A percentile compares a stretch with the other conserved stretches of the same genome.
Evolutionary conservation across 2,113 vertebrate species (phyloP).

Genomic region (Neotoma lepida): DNA sequence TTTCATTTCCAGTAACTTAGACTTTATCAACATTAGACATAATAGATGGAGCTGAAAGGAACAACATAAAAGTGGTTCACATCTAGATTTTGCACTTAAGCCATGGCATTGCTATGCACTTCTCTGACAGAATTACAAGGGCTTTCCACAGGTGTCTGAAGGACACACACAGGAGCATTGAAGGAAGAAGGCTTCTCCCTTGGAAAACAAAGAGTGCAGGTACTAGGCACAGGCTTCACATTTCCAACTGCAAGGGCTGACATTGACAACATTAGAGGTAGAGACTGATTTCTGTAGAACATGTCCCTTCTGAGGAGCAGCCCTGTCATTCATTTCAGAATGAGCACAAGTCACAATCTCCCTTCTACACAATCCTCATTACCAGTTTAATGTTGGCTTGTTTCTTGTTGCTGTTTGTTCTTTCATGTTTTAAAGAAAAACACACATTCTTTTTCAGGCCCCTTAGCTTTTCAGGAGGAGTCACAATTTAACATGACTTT

Average conservation of each 20-base stretch:
- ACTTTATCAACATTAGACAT: not conserved
- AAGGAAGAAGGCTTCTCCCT: not conserved
- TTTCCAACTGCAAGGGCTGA: not conserved
- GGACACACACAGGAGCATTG: not conserved
- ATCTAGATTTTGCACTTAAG: not conserved
- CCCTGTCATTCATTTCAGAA: not conserved
- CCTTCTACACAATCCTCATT: not conserved
- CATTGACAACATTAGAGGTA: not conserved
- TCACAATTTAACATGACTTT: conserved; percentile 75
- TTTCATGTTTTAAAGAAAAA: conserved; percentile 30
- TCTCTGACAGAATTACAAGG: not conserved
- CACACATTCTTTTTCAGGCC: conserved; percentile 72
- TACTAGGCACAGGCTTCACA: not conserved
- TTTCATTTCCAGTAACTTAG: not conserved
- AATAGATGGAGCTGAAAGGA: not conserved
- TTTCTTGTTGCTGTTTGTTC: not conserved
- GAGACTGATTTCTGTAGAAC: not conserved
- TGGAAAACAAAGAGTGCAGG: not conserved
- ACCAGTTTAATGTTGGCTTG: not conserved
- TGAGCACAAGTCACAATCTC: not conserved
- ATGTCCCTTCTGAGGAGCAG: not conserved
- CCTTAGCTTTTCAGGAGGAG: conserved; percentile 78
- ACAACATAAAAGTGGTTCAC: not conserved
- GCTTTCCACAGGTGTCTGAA: not conserved
- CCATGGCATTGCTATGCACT: not conserved